These are phyloP conservation scores for Tapera naevia DNA, from an alignment of 2,797 vertebrate species.

Conservation along the genomic window DNA sequence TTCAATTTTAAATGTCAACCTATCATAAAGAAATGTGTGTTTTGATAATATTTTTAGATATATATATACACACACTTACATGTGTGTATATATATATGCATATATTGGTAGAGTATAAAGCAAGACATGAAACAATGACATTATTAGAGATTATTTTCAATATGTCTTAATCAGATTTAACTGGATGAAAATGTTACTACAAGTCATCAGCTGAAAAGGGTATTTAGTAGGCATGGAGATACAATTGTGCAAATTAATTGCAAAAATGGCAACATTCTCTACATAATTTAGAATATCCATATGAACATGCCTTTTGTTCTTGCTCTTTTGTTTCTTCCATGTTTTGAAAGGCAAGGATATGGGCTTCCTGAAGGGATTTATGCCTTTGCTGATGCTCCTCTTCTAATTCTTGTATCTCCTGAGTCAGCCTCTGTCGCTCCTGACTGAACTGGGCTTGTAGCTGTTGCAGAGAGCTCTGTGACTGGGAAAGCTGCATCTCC, in stretches of 20 bases:
- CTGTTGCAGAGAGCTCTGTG: slow-evolving; percentile 94
- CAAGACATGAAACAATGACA: not conserved
- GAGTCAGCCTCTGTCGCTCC: slow-evolving; percentile 91
- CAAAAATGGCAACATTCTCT: not conserved
- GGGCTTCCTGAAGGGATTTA: slow-evolving; percentile 91
- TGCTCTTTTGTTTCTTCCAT: slow-evolving; percentile 90
- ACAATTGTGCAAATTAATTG: not conserved
- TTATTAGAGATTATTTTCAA: not conserved
- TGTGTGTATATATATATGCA: not conserved
- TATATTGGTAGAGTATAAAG: not conserved
- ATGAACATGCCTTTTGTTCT: slow-evolving; percentile 87
- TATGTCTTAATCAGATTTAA: not conserved
- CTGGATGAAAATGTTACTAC: not conserved
- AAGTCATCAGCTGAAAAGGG: not conserved
- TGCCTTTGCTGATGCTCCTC: slow-evolving; percentile 91
- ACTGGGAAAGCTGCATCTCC: slow-evolving; percentile 97
- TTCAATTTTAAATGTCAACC: not conserved
- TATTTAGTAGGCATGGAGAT: not conserved
- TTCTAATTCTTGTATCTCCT: slow-evolving; percentile 94
- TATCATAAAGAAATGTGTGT: not conserved
- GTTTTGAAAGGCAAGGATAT: slow-evolving; percentile 88
- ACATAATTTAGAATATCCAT: not conserved
- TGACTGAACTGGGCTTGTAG: slow-evolving; percentile 95
- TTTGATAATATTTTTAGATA: not conserved
- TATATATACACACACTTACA: not conserved